Evolutionary conservation across 2,113 vertebrate genomes (phyloP), one percentile per base, ranked within the genome.

Genomic region (Rousettus leschenaultii): DNA sequence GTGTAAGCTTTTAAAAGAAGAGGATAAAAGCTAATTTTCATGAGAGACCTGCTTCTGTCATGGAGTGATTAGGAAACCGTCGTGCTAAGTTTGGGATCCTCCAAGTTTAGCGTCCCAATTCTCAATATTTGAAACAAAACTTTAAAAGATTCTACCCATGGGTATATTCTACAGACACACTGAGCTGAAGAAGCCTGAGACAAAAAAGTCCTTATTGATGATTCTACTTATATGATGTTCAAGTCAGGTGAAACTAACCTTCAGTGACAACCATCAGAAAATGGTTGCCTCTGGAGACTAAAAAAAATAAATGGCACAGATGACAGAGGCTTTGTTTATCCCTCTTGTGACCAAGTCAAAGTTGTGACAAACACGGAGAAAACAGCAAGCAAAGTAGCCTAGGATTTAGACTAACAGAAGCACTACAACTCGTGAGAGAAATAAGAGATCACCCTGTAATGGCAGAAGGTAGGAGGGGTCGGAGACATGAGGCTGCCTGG

Each of bases 11-110:
- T 94, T 86, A 43, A 91, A 96, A 79, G 79, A 97, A 89, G 79
- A 89, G 93, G 86, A 97, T 97, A 95, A 97, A 91, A 85, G 53
- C 57, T 86, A 55, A 82, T 97, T 98, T 97, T 96, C 96, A 77
- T 6, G 91, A 97, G 92, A 97, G 89, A 48, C 88, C 59, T 74
- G 96, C 80, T 90, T 94, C 97, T 92, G 93, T 51, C 65, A 91
- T 45, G 53, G 61, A 86, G 84, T 61, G 91, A 98, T 98, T 97
- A 97, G 86, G 77, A 95, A 94, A 88, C 66, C 30, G 51, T 53
- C 95, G 43, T 53, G 94, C 94, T 85, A 86, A 96, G 92, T 97
- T 70, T 43, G 51, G 38, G 43, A 95, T 86, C 66, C 65, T 75
- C 68, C 63, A 83, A 82, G 66, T 75, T 95, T 40, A 75, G 48